Percentiles rank a stretch among this genome's conserved stretches.
Conservation (phyloP, 1,140 invertebrate genomes). For the Lasioglossum albipes region DNA sequence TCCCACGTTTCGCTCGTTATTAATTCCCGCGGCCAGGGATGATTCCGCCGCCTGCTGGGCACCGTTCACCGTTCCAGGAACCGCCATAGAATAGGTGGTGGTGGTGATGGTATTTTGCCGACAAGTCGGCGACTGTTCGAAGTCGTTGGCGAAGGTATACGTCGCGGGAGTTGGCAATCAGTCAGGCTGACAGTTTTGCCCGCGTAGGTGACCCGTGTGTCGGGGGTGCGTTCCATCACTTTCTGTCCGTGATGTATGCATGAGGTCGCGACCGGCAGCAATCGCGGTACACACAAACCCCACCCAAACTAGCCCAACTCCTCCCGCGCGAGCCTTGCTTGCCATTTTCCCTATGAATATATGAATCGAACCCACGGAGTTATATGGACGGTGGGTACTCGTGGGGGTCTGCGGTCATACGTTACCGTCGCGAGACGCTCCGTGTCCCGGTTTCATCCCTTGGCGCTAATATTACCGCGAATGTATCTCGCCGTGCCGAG, state of each 20-base stretch:
- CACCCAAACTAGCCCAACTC: constrained; percentile 46
- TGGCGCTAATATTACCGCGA: constrained; percentile 54
- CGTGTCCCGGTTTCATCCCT: constrained; percentile 56
- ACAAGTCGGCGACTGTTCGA: constrained; percentile 38
- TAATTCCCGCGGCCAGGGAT: constrained; percentile 43
- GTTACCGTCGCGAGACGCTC: constrained; percentile 64
- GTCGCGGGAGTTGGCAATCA: constrained; percentile 76
- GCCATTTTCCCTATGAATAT: constrained; percentile 75
- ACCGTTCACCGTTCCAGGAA: constrained; percentile 42
- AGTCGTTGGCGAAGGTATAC: constrained; percentile 40
- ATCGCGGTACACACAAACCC: constrained; percentile 66
- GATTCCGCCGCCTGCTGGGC: constrained; percentile 38
- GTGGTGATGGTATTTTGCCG: neutral
- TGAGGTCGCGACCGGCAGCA: constrained; percentile 73
- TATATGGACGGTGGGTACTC: constrained; percentile 48
- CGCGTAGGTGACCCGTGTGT: constrained; percentile 66
- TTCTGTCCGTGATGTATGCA: constrained; percentile 75
- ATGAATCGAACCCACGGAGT: constrained; percentile 73
- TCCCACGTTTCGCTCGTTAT: constrained; percentile 44
- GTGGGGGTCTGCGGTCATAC: constrained; percentile 59
- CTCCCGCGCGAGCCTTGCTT: constrained; percentile 30
- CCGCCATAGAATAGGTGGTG: constrained; percentile 3
- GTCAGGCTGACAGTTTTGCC: constrained; percentile 69
- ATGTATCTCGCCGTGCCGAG: constrained; percentile 46
- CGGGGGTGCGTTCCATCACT: constrained; percentile 72